Base-by-base conservation (phyloP, 2,888 invertebrate genomes). In the Notodonta dromedarius region DNA sequence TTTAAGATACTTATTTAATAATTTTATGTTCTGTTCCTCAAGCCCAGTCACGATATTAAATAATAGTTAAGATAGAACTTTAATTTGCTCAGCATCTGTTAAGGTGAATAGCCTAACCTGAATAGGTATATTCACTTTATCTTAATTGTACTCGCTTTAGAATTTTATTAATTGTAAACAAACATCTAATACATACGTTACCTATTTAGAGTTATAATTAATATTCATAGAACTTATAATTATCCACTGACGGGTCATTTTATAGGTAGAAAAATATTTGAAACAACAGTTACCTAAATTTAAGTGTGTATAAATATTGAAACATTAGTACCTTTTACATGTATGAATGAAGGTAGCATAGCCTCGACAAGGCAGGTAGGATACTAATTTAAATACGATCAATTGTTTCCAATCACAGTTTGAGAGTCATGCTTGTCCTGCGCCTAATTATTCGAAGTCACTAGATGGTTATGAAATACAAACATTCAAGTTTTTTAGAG, bases 401-500 rank as follows among this genome's bases (percentile, higher is more conserved):
- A 62, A 66, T 61, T 72, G 75, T 77, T 69, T 71, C 54, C 66
- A 61, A 76, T 70, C 61, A 67, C 14, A 67, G 61, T 70, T 73
- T 73, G 62, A 68, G 65, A 74, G 79, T 73, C 67, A 73, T 65
- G 65, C 59, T 65, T 65, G 71, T 69, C 62, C 60, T 67, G 64
- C 48, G 61, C 57, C 72, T 78, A 78, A 78, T 80, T 80, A 80
- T 83, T 77, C 69, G 58, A 79, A 74, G 74, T 71, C 67, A 68
- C 66, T 71, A 66, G 63, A 70, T 76, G 76, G 77, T 73, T 77
- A 77, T 77, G 75, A 71, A 79, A 80, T 79, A 77, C 78, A 80
- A 82, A 80, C 76, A 83, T 80, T 83, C 69, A 74, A 79, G 82
- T 82, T 54, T 39, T 54, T 82, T 82, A 76, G 77, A 75, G 77